Percentiles rank a stretch among this genome's conserved stretches.
These are phyloP conservation scores for Suillia variegata DNA, from an alignment of 2,888 invertebrate species.

Conservation along the genomic window DNA sequence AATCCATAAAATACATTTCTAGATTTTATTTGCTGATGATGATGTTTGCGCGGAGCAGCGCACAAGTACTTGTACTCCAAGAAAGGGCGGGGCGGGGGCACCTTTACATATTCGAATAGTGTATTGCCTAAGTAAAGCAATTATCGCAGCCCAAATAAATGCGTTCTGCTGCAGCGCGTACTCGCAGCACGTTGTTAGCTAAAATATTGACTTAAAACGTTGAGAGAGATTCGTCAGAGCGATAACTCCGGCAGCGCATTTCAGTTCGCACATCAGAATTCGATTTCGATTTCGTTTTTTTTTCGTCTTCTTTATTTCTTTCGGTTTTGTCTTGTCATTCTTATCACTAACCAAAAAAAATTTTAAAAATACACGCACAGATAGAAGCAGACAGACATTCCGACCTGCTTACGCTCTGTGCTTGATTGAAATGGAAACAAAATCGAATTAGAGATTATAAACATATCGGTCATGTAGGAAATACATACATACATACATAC, in stretches of 20 bases:
- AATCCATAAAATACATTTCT: conserved; percentile 53
- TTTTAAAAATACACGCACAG: neutral
- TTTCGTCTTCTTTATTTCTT: too few relatives aligned
- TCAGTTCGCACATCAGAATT: too few relatives aligned
- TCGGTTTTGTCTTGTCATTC: too few relatives aligned
- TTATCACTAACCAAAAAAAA: too few relatives aligned
- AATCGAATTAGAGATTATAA: conserved; percentile 24
- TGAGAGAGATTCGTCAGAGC: too few relatives aligned
- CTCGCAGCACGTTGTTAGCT: neutral
- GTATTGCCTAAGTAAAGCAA: neutral
- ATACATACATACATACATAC: too few relatives aligned
- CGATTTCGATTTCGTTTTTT: too few relatives aligned
- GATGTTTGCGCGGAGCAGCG: conserved; percentile 17
- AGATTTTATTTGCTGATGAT: conserved; percentile 53
- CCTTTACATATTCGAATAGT: neutral
- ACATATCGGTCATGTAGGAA: conserved; percentile 25
- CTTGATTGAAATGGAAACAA: neutral
- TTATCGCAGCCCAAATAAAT: neutral
- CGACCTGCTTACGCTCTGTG: neutral
- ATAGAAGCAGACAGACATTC: neutral
- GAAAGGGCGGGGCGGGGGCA: neutral
- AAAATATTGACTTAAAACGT: too few relatives aligned
- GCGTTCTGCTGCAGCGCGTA: too few relatives aligned
- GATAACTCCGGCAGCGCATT: too few relatives aligned
- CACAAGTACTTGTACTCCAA: neutral